Evolutionary conservation across 2,888 invertebrate species (phyloP), one percentile per base, ranked within the genome.

Genomic region (Dromius quadrimaculatus): DNA sequence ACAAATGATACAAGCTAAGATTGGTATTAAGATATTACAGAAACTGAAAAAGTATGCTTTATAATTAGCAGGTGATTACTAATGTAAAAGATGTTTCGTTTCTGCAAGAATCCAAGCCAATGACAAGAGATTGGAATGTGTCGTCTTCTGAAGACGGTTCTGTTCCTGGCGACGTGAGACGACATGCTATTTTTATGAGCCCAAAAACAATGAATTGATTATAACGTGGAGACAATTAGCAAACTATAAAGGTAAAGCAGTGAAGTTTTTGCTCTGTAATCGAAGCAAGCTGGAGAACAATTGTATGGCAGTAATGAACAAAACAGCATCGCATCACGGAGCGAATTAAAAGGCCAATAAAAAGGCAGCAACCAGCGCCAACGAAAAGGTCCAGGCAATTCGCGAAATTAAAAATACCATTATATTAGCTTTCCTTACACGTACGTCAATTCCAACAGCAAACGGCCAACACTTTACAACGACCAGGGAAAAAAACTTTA

Each of bases 401-500:
- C 57, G 28, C 34, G 34, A 54, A 68, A 79, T 81, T 80, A 80
- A 79, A 80, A 80, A 81, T 79, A 79, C 78, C 78, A 79, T 78
- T 79, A 77, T 78, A 81, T 80, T 79, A 81, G 76, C 80, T 80
- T 77, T 59, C 59, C 59, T 57, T 68, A 70, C 62, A 63, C 82
- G 81, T 81, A 80, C 80, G 80, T 81, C 81, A 78, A 81, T 81
- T 80, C 79, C 79, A 78, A 79, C 77, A 78, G 78, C 76, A 80
- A 81, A 80, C 79, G 80, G 77, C 66, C 38, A 76, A 78, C 77
- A 79, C 78, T 78, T 77, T 77, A 78, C 66, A 79, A 79, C 79
- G 78, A 62, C 22, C 45, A 43, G 65, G 50, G 72, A 68, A 63
- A 62, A 79, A 79, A 82, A 82, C 81, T 83, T 83, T 82, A 82